Base-by-base conservation (phyloP, 2,797 vertebrate species). In the Falco concolor region DNA sequence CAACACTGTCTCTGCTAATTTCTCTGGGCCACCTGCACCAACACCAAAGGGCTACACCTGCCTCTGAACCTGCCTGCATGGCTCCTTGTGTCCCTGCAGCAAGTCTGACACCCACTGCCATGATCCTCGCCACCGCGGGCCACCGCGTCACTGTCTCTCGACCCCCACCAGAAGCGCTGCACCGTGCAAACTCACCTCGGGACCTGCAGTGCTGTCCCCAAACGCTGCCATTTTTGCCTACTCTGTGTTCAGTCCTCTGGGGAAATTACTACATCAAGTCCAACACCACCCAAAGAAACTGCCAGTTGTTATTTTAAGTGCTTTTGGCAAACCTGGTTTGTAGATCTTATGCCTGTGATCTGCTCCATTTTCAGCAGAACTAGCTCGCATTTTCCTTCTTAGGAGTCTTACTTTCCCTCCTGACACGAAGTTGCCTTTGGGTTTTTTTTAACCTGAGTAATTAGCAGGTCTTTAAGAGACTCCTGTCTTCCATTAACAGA, bases 291-390 rank as follows among this genome's bases (percentile, higher is more conserved):
- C 18, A 13, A 56, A 42, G 64, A 86, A 69, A 28, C 69, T 64
- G 90, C 65, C 88, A 59, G 84, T 27, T 80, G 85, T 75, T 83
- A 86, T 70, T 94, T 88, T 40, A 73, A 89, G 90, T 5, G 32
- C 74, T 93, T 82, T 22, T 89, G 90, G 92, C 86, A 88, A 86
- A 65, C 72, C 40, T 44, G 56, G 52, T 76, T 76, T 42, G 87
- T 87, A 34, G 92, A 77, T 80, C 59, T n/a, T 38, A 28, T 30
- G 89, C 64, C 68, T 76, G 12, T 52, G 83, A 74, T 70, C 83
- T 56, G 90, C 42, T 91, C 90, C 76, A 70, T 70, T 91, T 88
- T 65, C 93, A 78, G 77, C 82, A 94, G 64, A 87, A 85, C 42
- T 47, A 80, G 79, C 79, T 93, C 90, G 67, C 1, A 1, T 82